Evolutionary conservation across 1,140 invertebrate genomes (phyloP), one percentile per base, ranked within the genome.

Genomic region (Achroia grisella): DNA sequence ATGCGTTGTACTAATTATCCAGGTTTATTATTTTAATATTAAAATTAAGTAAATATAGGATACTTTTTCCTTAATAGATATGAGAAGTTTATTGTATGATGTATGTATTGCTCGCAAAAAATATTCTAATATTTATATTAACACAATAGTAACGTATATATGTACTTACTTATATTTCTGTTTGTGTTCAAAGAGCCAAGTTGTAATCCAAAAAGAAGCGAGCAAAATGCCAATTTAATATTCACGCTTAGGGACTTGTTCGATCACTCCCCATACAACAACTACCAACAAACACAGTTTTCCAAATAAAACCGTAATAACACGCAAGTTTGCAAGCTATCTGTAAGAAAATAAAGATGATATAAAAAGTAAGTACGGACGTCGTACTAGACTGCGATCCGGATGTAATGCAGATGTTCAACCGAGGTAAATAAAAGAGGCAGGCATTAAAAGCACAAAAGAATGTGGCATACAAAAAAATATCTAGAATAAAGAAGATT

Each of bases 341-440:
- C 47, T 43, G 39, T 3, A 27, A 33, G 50, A 48, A 49, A 60
- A 75, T 71, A 67, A 70, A 70, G 64, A 70, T 49, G 54, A 59
- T 45, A 56, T 69, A 62, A 77, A 77, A 71, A 66, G 50, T 62
- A 58, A 72, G 59, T 65, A 57, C 64, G 63, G 66, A 62, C 62
- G 62, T 64, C 59, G 54, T 48, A 44, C 42, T 48, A 49, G 44
- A 44, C 36, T 33, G 11, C 45, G 32, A 15, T 44, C 52, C 60
- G 53, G 61, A 58, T 52, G 41, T 52, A 34, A 52, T 47, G 52
- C 57, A 66, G 54, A 58, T 63, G 53, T 44, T 53, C 48, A 53
- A 41, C 34, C 43, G 44, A 56, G 39, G 48, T 48, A 33, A 47
- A 43, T 49, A 42, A 47, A 46, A 52, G 32, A 31, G 27, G 34